These are phyloP conservation scores for Leucoptera coffeella DNA, from an alignment of 2,888 invertebrate species.

Conservation along the genomic window DNA sequence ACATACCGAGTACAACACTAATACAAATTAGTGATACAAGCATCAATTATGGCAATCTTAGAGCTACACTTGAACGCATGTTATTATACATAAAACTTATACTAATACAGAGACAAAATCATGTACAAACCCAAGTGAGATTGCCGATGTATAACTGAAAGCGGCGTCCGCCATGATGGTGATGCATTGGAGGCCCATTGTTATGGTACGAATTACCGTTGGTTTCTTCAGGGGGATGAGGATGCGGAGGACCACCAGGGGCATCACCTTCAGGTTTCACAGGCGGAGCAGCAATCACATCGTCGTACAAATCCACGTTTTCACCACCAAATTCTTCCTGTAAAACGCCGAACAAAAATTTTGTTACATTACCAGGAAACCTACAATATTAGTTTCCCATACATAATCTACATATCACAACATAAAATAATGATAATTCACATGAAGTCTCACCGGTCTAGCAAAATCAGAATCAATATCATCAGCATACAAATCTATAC, in stretches of 20 bases:
- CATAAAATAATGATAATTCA: too few relatives aligned
- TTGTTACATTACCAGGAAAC: background rate
- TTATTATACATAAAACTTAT: too few relatives aligned
- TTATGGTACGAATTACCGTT: conserved; percentile 65
- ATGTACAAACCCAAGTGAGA: conserved; percentile 87
- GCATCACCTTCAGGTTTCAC: conserved; percentile 51
- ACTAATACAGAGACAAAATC: conserved; percentile 34
- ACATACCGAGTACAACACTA: too few relatives aligned
- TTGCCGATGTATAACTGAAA: conserved; percentile 96
- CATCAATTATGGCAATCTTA: too few relatives aligned
- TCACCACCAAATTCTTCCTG: conserved; percentile 80
- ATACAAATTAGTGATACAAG: background rate
- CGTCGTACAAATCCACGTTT: conserved; percentile 91
- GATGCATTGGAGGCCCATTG: conserved; percentile 65
- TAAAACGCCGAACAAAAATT: conserved; percentile 14
- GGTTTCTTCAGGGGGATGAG: conserved; percentile 60
- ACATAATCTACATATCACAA: too few relatives aligned
- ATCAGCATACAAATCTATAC: conserved; percentile 95
- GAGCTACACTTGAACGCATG: too few relatives aligned
- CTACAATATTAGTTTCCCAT: too few relatives aligned
- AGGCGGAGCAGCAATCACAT: conserved; percentile 81
- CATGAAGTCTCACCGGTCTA: conserved; percentile 41
- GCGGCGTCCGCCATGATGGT: conserved; percentile 70
- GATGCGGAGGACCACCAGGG: conserved; percentile 52
- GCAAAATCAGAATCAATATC: conserved; percentile 92